phyloP scores from a whole-genome alignment of 2,888 invertebrate species.

The Chaetoderma sp. region DNA sequence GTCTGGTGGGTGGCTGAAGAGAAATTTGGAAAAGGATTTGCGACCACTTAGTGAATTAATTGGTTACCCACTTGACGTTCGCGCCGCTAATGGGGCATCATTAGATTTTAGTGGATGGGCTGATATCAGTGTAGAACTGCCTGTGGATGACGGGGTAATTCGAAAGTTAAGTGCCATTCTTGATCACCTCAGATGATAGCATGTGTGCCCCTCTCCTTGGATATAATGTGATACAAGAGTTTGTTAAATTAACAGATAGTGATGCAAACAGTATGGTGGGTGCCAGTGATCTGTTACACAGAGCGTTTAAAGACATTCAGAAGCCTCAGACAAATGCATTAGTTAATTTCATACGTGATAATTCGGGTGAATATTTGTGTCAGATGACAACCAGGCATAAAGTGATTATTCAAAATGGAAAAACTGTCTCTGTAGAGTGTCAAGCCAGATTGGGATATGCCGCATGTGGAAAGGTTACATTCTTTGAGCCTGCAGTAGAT shows the following conservation, averaged over 20 bases:
- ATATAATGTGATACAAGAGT: conserved; percentile 13
- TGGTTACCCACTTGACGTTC: background rate
- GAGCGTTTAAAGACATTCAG: background rate
- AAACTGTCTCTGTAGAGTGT: background rate
- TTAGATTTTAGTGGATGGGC: conserved; percentile 4
- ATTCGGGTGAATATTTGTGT: background rate
- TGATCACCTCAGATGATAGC: background rate
- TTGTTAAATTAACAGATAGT: background rate
- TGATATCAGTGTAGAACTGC: background rate
- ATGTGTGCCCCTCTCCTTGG: conserved; percentile 3
- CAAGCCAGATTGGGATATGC: background rate
- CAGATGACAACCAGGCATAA: background rate
- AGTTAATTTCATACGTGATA: background rate
- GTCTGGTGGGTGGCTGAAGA: background rate
- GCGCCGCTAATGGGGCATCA: conserved; percentile 4
- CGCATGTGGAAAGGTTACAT: background rate
- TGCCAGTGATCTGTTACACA: background rate
- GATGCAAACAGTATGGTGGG: no score
- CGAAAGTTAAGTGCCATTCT: background rate
- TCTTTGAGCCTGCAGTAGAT: background rate
- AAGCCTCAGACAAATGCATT: background rate
- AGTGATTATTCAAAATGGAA: background rate
- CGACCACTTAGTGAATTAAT: background rate
- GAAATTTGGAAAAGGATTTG: background rate
- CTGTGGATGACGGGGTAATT: background rate